Conservation (phyloP, 2,113 vertebrate genomes). For the Ceuthmochares aereus region DNA sequence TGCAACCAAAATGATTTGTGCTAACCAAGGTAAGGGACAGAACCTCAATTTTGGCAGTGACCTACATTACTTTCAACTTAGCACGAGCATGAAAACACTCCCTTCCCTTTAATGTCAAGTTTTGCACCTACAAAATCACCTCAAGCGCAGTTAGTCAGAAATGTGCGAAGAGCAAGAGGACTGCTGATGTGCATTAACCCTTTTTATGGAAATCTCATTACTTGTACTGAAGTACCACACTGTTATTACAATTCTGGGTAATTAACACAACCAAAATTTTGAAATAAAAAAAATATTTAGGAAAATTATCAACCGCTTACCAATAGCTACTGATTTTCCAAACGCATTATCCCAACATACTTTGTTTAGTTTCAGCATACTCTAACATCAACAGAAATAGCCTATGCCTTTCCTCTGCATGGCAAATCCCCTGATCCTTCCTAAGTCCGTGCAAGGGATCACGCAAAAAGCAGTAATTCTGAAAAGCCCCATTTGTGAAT, state of each 20-base stretch:
- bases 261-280: neutral
- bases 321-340: neutral
- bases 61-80: neutral
- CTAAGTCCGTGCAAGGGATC: neutral
- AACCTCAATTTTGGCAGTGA: neutral
- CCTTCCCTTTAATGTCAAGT: neutral
- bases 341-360: neutral
- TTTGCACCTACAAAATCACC: neutral
- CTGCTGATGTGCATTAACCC: neutral
- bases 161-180: neutral
- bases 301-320: neutral
- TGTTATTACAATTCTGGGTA: neutral
- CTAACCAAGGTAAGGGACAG: neutral
- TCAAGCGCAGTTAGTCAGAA: neutral
- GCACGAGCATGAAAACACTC: neutral
- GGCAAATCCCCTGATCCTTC: neutral
- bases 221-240: neutral
- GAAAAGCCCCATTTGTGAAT: neutral
- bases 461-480: neutral
- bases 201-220: neutral
- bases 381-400: neutral
- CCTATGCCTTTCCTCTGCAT: neutral
- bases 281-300: neutral
- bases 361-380: neutral
- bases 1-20: neutral